Evolutionary conservation across 2,113 vertebrate species (phyloP).

Genomic region (Festucalex cinctus): DNA sequence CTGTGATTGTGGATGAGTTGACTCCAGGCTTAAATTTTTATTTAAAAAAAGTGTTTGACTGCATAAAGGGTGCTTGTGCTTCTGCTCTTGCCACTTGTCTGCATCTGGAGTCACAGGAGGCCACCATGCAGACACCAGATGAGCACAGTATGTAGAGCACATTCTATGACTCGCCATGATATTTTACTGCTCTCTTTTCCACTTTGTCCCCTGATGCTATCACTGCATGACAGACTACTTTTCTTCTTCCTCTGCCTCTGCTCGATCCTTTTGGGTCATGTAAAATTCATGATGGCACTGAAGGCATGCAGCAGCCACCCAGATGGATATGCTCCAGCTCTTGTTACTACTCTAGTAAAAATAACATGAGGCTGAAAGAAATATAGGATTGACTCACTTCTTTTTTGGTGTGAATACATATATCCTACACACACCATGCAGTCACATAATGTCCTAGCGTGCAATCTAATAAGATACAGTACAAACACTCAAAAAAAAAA

Average conservation of each 20-base stretch:
- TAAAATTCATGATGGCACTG: conserved; percentile 47
- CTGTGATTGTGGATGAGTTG: conserved; percentile 43
- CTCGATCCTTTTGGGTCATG: conserved; percentile 24
- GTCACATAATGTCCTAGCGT: too few species aligned
- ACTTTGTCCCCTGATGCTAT: conserved; percentile 18
- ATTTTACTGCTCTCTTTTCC: conserved; percentile 12
- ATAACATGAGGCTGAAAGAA: conserved; percentile 19
- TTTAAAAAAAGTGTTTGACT: conserved; percentile 15
- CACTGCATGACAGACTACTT: not conserved
- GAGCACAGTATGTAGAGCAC: conserved; percentile 15
- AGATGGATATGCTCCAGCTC: conserved; percentile 25
- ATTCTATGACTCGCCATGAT: conserved; percentile 3
- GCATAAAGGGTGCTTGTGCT: conserved; percentile 28
- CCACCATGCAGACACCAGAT: conserved; percentile 7
- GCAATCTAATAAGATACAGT: too few species aligned
- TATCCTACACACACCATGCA: not conserved
- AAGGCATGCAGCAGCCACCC: conserved; percentile 15
- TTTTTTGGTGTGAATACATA: not conserved
- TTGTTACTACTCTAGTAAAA: conserved; percentile 20
- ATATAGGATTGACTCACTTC: not conserved
- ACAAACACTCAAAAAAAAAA: not conserved
- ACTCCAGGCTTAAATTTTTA: conserved; percentile 18
- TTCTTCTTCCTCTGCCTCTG: conserved; percentile 11
- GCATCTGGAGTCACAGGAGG: conserved; percentile 28
- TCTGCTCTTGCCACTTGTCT: conserved; percentile 35